Conservation (phyloP, 2,797 vertebrate genomes). For the Diglossa cyanea region DNA sequence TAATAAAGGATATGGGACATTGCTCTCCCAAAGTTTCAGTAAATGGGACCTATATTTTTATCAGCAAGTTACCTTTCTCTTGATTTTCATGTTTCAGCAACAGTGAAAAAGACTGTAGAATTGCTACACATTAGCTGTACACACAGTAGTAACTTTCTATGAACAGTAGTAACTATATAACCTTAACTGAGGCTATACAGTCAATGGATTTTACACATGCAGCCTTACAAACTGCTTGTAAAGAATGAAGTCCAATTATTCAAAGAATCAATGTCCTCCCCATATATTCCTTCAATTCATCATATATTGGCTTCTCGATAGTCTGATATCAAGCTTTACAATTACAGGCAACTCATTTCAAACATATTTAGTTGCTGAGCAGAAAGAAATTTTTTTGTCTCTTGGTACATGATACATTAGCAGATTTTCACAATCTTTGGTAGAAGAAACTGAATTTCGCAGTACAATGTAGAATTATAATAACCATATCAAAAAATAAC, state of each 20-base stretch:
- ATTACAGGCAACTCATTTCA: neutral
- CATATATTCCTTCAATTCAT: neutral
- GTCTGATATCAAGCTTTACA: neutral
- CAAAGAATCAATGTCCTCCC: neutral
- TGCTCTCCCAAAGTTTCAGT: neutral
- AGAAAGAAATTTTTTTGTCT: neutral
- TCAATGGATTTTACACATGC: neutral
- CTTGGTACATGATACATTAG: neutral
- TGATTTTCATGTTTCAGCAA: neutral
- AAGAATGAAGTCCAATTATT: neutral
- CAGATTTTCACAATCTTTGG: neutral
- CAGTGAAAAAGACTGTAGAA: neutral
- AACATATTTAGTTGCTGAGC: neutral
- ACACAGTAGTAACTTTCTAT: neutral
- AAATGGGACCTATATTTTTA: neutral
- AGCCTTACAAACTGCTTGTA: neutral
- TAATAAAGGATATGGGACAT: neutral
- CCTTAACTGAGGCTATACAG: neutral
- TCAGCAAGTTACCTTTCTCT: neutral
- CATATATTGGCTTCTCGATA: neutral
- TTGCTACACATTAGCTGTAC: neutral
- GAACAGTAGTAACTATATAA: neutral
- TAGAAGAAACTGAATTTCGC: constrained; percentile 3
- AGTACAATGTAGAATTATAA: constrained; percentile 8
- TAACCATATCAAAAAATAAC: constrained; percentile 4